phyloP scores from a whole-genome alignment of 2,888 invertebrate species.

The Drosophila nigritarsus region DNA sequence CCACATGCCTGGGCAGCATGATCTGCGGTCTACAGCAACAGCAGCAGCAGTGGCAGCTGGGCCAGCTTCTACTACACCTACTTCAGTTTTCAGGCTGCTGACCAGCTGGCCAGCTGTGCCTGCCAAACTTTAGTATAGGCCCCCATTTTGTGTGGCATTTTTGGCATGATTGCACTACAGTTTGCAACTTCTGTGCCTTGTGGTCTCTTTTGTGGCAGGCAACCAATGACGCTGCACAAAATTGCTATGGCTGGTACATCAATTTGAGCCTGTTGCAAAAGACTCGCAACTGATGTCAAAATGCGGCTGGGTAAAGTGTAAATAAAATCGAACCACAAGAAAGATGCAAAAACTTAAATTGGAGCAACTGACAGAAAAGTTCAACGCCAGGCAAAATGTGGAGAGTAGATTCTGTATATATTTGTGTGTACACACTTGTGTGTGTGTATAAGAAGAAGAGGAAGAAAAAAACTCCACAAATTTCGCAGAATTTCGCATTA shows the following conservation, averaged over 20 bases:
- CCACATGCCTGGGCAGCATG: conserved; percentile 39
- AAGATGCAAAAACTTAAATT: conserved; percentile 48
- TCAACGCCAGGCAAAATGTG: not conserved
- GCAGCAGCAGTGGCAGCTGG: not conserved
- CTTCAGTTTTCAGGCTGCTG: not conserved
- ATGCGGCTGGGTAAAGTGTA: conserved; percentile 50
- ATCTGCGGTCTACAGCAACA: conserved; percentile 43
- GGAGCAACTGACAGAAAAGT: conserved; percentile 24
- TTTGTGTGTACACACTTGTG: not conserved
- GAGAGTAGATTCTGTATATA: not conserved
- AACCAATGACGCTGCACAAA: conserved; percentile 66
- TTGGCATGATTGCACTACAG: conserved; percentile 58
- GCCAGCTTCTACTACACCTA: conserved; percentile 1
- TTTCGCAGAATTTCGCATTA: conserved; percentile 22
- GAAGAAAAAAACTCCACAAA: conserved; percentile 1
- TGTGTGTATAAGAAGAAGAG: not conserved
- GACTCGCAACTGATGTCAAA: conserved; percentile 42
- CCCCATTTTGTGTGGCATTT: conserved; percentile 66
- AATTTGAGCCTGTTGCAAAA: conserved; percentile 21
- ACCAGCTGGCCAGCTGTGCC: conserved; percentile 28
- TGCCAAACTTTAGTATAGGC: conserved; percentile 64
- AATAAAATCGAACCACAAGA: conserved; percentile 49
- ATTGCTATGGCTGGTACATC: conserved; percentile 30
- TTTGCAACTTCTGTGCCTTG: conserved; percentile 62
- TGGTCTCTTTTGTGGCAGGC: conserved; percentile 50